These are phyloP conservation scores for Choloepus didactylus DNA, from an alignment of 2,797 vertebrate species.

Conservation along the genomic window DNA sequence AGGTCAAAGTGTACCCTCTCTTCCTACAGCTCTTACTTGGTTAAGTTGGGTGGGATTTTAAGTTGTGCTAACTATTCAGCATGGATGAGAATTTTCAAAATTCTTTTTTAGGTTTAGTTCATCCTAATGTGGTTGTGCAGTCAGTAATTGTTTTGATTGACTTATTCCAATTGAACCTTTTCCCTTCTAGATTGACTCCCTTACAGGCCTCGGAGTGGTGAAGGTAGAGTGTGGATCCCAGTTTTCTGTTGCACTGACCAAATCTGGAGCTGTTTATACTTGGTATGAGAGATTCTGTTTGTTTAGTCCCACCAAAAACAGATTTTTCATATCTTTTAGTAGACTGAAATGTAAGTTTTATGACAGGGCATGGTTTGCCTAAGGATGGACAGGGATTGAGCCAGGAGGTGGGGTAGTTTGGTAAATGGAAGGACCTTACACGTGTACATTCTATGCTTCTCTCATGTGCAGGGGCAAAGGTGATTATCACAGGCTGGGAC, in stretches of 20 bases:
- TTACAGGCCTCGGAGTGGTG: constrained; percentile 96
- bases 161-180: background rate
- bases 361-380: background rate
- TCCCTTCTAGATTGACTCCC: constrained; percentile 94
- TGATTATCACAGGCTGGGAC: constrained; percentile 97
- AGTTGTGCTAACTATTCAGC: background rate
- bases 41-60: background rate
- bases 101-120: background rate
- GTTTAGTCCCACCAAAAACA: background rate
- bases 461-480: constrained; percentile 95
- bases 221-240: constrained; percentile 99
- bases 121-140: background rate
- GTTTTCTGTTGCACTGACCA: constrained; percentile 98
- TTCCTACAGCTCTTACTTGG: background rate
- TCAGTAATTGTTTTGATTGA: background rate
- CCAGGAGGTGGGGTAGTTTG: background rate
- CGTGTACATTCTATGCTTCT: background rate
- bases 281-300: constrained; percentile 89
- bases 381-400: background rate
- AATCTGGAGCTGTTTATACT: constrained; percentile 97
- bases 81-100: background rate
- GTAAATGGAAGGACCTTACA: background rate
- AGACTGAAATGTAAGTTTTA: background rate
- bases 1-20: background rate
- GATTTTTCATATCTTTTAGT: background rate